phyloP scores from a whole-genome alignment of 2,113 vertebrate genomes.

The Phyllostomus hastatus region DNA sequence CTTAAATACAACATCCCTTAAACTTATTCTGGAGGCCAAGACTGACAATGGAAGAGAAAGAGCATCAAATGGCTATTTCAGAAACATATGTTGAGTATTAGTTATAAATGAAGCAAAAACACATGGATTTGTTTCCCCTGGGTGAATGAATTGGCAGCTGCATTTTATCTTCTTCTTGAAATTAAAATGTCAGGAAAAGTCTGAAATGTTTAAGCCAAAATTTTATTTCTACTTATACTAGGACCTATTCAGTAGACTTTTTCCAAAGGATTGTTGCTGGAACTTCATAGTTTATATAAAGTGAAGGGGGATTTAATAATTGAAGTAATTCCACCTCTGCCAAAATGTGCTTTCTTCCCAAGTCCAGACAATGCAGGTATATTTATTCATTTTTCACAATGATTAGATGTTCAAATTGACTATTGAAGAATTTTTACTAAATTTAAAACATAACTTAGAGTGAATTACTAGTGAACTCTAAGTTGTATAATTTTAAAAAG shows the following conservation, averaged over 20 bases:
- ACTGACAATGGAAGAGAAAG: neutral
- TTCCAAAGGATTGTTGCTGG: slow-evolving; percentile 28
- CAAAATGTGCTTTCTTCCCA: neutral
- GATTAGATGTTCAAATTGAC: neutral
- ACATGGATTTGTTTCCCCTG: neutral
- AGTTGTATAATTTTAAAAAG: neutral
- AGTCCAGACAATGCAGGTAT: neutral
- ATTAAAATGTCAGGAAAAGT: slow-evolving; percentile 53
- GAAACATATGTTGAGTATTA: neutral
- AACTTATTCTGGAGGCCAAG: neutral
- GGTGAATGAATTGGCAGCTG: neutral
- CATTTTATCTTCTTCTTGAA: slow-evolving; percentile 42
- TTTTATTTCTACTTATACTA: slow-evolving; percentile 44
- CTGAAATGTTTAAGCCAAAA: neutral
- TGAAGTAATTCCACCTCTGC: neutral
- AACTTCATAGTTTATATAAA: neutral
- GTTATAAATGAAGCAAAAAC: neutral
- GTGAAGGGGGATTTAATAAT: neutral
- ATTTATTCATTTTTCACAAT: neutral
- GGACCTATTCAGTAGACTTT: neutral
- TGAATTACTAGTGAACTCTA: neutral
- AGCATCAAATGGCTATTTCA: neutral
- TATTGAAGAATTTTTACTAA: neutral
- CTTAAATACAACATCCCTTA: neutral
- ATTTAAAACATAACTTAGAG: neutral